Conservation (phyloP, 2,113 vertebrate species). For the Ariopsis seemanni region DNA sequence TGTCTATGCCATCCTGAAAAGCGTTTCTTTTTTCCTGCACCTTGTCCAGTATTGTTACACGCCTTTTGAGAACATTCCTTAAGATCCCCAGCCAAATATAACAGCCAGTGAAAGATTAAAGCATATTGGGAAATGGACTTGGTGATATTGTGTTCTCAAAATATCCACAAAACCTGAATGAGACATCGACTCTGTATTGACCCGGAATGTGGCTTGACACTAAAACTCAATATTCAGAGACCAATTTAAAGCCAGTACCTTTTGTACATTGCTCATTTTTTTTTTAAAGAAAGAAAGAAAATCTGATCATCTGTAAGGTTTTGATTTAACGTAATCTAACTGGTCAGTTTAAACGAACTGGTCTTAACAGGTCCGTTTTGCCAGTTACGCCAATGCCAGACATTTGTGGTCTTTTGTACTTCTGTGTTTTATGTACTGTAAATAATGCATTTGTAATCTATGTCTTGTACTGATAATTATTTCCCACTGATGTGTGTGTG, state of each 20-base stretch:
- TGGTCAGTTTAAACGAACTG: slow-evolving; percentile 7
- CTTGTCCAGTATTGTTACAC: slow-evolving; percentile 40
- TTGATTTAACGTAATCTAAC: slow-evolving; percentile 46
- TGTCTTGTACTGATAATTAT: slow-evolving; percentile 58
- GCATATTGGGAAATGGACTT: slow-evolving; percentile 38
- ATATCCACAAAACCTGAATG: slow-evolving; percentile 6
- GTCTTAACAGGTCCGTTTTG: slow-evolving; percentile 25
- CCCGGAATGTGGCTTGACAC: slow-evolving; percentile 19
- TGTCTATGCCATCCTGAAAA: background rate
- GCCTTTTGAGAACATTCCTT: slow-evolving; percentile 57
- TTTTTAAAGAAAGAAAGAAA: background rate
- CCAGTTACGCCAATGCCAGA: slow-evolving; percentile 42
- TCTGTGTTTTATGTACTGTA: slow-evolving; percentile 47
- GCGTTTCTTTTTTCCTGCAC: background rate
- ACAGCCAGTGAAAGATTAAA: slow-evolving; percentile 51
- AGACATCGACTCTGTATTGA: background rate
- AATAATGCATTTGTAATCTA: slow-evolving; percentile 60
- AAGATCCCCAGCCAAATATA: slow-evolving; percentile 50
- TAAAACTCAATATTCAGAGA: slow-evolving; percentile 1
- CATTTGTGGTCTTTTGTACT: slow-evolving; percentile 46
- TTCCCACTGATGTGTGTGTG: slow-evolving; percentile 29
- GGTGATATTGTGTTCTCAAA: background rate
- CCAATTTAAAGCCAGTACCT: slow-evolving; percentile 20
- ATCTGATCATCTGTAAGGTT: slow-evolving; percentile 44
- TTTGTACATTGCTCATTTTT: slow-evolving; percentile 44